These are phyloP conservation scores for Gallirallus australis DNA, from an alignment of 2,797 vertebrate species.

Conservation along the genomic window DNA sequence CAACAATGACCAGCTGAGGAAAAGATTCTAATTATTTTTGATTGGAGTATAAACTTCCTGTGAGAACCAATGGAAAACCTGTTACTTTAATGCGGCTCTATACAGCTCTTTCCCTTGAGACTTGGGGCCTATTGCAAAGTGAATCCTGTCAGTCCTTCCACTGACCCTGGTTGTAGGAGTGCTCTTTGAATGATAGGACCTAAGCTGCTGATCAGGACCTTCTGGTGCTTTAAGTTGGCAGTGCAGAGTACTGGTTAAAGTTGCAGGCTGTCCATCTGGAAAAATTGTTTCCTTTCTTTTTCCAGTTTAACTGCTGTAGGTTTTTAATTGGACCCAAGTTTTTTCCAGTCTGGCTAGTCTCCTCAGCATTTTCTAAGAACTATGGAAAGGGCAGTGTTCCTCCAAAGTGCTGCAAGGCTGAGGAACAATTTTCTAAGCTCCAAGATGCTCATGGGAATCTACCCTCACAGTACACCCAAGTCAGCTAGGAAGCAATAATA, in stretches of 20 bases:
- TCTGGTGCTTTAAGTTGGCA: not conserved
- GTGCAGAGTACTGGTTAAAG: not conserved
- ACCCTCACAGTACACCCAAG: not conserved
- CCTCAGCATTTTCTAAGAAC: not conserved
- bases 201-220: not conserved
- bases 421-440: not conserved
- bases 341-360: not conserved
- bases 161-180: slow-evolving; percentile 39
- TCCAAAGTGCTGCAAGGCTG: not conserved
- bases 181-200: not conserved
- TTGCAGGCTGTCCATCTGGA: not conserved
- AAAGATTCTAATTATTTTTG: slow-evolving; percentile 21
- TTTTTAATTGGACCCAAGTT: not conserved
- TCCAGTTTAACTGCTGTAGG: not conserved
- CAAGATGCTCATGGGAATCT: not conserved
- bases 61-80: slow-evolving; percentile 46
- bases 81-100: slow-evolving; percentile 53
- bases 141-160: slow-evolving; percentile 60
- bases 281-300: not conserved
- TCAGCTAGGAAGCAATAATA: not conserved
- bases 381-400: not conserved
- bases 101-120: slow-evolving; percentile 43
- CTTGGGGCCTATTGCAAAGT: slow-evolving; percentile 64
- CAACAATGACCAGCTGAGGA: slow-evolving; percentile 60
- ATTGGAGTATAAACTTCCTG: slow-evolving; percentile 54